Conservation (phyloP, 2,113 vertebrate genomes). For the Aphyosemion australe region DNA sequence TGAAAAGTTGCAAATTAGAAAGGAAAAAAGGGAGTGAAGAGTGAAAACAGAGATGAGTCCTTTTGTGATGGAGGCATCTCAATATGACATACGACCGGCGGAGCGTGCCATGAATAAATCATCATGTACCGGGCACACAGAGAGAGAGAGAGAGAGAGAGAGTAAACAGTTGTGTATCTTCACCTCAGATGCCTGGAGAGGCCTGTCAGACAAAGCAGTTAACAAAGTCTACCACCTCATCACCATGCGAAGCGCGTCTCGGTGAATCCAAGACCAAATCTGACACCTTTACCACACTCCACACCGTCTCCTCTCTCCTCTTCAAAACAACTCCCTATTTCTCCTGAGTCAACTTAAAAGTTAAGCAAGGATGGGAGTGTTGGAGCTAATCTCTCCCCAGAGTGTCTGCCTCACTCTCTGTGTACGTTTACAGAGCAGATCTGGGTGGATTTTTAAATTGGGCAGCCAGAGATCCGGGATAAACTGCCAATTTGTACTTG, state of each 20-base stretch:
- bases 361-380: slow-evolving; percentile 26
- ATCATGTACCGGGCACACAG: slow-evolving; percentile 62
- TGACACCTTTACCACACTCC: slow-evolving; percentile 51
- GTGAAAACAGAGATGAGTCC: slow-evolving; percentile 52
- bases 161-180: slow-evolving; percentile 74
- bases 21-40: slow-evolving; percentile 15
- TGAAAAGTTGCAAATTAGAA: slow-evolving; percentile 46
- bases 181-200: slow-evolving; percentile 69
- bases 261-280: slow-evolving; percentile 64
- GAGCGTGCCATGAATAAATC: slow-evolving; percentile 79
- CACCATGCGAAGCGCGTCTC: slow-evolving; percentile 59
- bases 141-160: slow-evolving; percentile 29
- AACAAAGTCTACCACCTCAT: slow-evolving; percentile 69
- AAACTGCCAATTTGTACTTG: slow-evolving; percentile 50
- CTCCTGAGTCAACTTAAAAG: slow-evolving; percentile 50
- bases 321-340: slow-evolving; percentile 41
- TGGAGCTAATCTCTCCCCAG: slow-evolving; percentile 47
- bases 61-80: slow-evolving; percentile 72
- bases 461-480: slow-evolving; percentile 46
- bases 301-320: slow-evolving; percentile 14
- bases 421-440: slow-evolving; percentile 52
- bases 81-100: slow-evolving; percentile 73
- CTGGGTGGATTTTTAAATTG: slow-evolving; percentile 50
- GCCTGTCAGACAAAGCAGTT: slow-evolving; percentile 72
- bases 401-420: slow-evolving; percentile 25